Conservation (phyloP, 2,888 invertebrate genomes). For the Syrphus vitripennis region DNA sequence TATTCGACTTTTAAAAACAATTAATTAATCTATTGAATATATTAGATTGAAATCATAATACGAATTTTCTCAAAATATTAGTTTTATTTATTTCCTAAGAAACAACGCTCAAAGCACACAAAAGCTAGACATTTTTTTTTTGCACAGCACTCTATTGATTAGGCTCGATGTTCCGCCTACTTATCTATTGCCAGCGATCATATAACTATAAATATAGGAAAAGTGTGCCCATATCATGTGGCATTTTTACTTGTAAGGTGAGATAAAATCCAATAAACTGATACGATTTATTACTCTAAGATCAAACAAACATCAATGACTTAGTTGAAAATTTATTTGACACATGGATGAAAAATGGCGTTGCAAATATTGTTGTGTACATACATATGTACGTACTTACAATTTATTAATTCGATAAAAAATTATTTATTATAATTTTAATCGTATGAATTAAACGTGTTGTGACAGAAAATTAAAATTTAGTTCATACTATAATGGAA, state of each 20-base stretch:
- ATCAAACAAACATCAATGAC: slow-evolving; percentile 4
- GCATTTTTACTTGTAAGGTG: not conserved
- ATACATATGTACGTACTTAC: no score
- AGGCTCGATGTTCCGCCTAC: not conserved
- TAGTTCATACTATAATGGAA: not conserved
- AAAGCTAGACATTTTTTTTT: not conserved
- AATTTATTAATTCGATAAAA: not conserved
- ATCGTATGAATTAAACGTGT: not conserved
- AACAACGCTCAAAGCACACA: no score
- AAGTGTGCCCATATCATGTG: not conserved
- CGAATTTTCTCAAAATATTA: no score
- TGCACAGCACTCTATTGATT: not conserved
- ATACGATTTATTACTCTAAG: slow-evolving; percentile 2
- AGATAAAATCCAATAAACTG: slow-evolving; percentile 5
- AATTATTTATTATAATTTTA: not conserved
- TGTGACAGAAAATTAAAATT: not conserved
- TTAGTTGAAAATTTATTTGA: not conserved
- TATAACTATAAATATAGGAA: not conserved
- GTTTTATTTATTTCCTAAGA: no score
- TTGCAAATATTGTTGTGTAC: not conserved
- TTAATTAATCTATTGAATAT: no score
- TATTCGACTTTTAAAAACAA: no score
- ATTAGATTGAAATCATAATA: no score
- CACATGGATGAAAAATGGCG: not conserved
- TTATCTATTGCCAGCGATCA: not conserved